Evolutionary conservation across 1,140 invertebrate genomes (phyloP), one percentile per base, ranked within the genome.

Genomic region (Whitmania pigra): DNA sequence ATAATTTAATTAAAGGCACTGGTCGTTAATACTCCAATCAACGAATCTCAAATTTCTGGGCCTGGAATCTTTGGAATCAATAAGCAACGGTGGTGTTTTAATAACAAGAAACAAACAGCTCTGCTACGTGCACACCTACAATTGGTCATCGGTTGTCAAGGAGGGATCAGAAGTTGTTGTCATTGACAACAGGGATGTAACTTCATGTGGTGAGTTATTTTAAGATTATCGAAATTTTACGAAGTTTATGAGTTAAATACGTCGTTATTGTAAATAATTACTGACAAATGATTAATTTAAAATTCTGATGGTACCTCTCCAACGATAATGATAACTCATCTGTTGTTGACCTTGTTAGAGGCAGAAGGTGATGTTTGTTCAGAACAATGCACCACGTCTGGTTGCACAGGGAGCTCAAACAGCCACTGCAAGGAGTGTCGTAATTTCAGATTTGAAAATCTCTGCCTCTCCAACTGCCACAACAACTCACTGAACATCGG

Each of bases 401-500:
- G 94, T n/a, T 97, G 95, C 82, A 97, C 94, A 94, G 93, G 92
- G 9, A 85, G 88, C n/a, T 91, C 90, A 53, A 85, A 89, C 0
- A 87, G 89, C 75, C 90, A 94, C 78, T 97, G 94, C 82, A 83
- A 97, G 0, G 88, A 88, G 27, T 98, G 94, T 82, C 87, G 87
- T 71, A 89, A 92, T 77, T 94, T 88, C 79, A 87, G 87, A 69
- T 86, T 89, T 20, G 88, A 87, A n/a, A 87, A 87, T 76, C 25
- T 54, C 2, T 96, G 93, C 78, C 83, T 95, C 2, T 86, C 88
- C 13, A 73, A 67, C 43, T 79, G 81, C 72, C 20, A 63, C 2
- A 55, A 73, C 25, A 67, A 13, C 75, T 76, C 0, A 43, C 25
- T 20, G 22, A 31, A 63, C 22, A 11, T 63, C 13, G 11, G 90